Evolutionary conservation across 2,113 vertebrate genomes (phyloP), one percentile per base, ranked within the genome.

Genomic region (Xiphorhynchus elegans): DNA sequence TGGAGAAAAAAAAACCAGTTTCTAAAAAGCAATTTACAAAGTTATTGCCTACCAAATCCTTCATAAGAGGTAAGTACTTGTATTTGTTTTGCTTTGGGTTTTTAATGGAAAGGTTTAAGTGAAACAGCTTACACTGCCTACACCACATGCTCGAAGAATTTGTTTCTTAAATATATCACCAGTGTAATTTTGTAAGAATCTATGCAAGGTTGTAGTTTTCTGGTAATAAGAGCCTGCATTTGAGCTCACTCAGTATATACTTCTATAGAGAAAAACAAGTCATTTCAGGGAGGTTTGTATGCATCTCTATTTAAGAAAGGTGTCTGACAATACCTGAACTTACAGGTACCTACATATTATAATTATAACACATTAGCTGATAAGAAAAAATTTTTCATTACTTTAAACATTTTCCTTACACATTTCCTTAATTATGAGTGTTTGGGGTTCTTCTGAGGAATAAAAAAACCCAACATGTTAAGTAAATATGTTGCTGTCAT

Each of bases 361-460:
- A 2, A 50, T 53, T 21, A n/a, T 10, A 77, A 88, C 7, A 1
- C 18, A 10, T 46, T 69, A 33, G 20, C 63, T 63, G 1, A 44
- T 49, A 70, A n/a, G 40, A 29, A 77, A 58, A 23, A 44, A 8
- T 18, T 64, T 75, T 75, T 63, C 26, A 33, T 58, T 73, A 47
- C 13, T 70, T 39, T 4, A 6, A 74, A 20, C 0, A 7, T 25
- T 59, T 72, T 25, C 17, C 33, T 42, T 52, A 35, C 33, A 59
- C 1, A 55, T 7, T 39, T 70, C 6, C 20, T 56, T 50, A 64
- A 28, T 42, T 50, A 21, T 66, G 40, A 73, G 3, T 3, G 17
- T 21, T 47, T 53, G 2, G 3, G 8, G 1, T 1, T 24, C 25
- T 19, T 28, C 5, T 17, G 6, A 46, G 21, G 4, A 68, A 44